A percentile compares a stretch with the other conserved stretches of the same genome.
These are phyloP conservation scores for Conomelus anceps DNA, from an alignment of 2,888 invertebrate genomes.

Conservation along the genomic window DNA sequence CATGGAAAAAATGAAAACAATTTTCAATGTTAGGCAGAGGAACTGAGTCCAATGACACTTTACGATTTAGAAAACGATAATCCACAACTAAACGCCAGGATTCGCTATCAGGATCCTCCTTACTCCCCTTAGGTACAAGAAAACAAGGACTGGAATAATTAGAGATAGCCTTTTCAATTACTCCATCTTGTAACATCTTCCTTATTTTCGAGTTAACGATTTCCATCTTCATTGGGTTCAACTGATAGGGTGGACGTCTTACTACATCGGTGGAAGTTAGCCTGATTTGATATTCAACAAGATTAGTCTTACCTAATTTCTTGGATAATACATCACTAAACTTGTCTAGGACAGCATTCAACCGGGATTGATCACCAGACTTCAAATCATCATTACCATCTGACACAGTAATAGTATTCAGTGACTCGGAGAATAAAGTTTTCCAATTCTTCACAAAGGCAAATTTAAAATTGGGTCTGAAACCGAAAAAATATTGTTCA, in stretches of 20 bases:
- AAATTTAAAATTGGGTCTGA: not conserved
- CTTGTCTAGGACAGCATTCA: not conserved
- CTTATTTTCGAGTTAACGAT: not conserved
- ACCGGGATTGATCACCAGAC: not conserved
- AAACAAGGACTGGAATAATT: constrained; percentile 31
- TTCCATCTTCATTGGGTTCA: constrained; percentile 12
- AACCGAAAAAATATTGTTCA: not conserved
- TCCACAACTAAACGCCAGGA: constrained; percentile 29
- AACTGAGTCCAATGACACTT: not conserved
- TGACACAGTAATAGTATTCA: not conserved
- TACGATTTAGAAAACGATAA: constrained; percentile 22
- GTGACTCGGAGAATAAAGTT: not conserved
- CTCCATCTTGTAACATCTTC: not conserved
- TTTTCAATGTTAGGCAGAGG: constrained; percentile 19
- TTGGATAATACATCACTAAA: not conserved
- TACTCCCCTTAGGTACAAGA: constrained; percentile 22
- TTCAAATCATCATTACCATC: not conserved
- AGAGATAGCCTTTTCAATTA: constrained; percentile 19
- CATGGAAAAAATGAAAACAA: constrained; percentile 13
- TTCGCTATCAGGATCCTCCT: constrained; percentile 25
- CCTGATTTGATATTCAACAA: not conserved
- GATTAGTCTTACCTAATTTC: not conserved
- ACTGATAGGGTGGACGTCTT: not conserved
- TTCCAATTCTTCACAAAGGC: not conserved
- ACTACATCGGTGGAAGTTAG: not conserved